These are phyloP conservation scores for Poecilus cupreus DNA, from an alignment of 2,888 invertebrate genomes.

Conservation along the genomic window DNA sequence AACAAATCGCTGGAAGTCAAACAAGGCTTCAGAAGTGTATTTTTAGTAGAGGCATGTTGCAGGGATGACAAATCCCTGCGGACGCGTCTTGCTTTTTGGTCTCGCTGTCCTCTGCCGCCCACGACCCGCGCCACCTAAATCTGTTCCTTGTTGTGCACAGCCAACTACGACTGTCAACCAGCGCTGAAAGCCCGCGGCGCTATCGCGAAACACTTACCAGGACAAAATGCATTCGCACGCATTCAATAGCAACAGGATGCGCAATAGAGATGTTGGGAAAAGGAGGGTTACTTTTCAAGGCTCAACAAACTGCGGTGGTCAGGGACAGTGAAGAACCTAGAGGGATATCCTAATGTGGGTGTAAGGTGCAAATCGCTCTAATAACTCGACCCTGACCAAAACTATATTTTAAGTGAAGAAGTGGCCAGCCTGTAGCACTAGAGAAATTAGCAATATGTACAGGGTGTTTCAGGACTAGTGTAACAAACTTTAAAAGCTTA, in stretches of 20 bases:
- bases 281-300: not conserved
- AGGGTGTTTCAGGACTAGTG: no score
- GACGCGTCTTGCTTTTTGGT: slow-evolving; percentile 51
- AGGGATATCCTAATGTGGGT: no score
- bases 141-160: slow-evolving; percentile 32
- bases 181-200: not conserved
- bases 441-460: no score
- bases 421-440: no score
- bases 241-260: not conserved
- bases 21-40: slow-evolving; percentile 57
- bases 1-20: slow-evolving; percentile 58
- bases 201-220: slow-evolving; percentile 47
- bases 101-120: not conserved
- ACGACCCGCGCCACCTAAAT: slow-evolving; percentile 17
- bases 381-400: no score
- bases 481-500: no score
- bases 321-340: no score
- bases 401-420: no score
- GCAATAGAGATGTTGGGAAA: not conserved
- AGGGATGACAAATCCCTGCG: slow-evolving; percentile 58
- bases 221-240: slow-evolving; percentile 18
- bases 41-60: slow-evolving; percentile 54
- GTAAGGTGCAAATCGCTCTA: no score
- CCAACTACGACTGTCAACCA: not conserved
- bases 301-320: no score